Evolutionary conservation across 2,888 invertebrate genomes (phyloP), one percentile per base, ranked within the genome.

Genomic region (Osmoderma eremita): DNA sequence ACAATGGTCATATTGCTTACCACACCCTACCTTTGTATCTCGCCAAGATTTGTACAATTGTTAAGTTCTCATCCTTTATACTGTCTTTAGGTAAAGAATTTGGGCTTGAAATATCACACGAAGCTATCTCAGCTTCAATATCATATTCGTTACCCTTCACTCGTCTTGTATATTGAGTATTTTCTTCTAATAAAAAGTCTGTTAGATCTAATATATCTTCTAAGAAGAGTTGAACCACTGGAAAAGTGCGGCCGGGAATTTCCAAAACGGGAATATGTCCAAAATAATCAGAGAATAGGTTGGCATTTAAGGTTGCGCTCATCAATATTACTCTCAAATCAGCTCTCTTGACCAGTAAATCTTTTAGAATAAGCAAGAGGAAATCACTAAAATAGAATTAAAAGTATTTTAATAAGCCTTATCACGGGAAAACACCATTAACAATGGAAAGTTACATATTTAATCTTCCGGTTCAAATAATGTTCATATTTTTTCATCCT

Each of bases 241-340:
- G 93, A 78, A 90, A 95, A 0, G 94, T 95, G 77, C 92, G 84
- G 12, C 92, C 95, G 56, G 94, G 92, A 75, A 94, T 93, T 77
- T 91, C 88, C 69, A 96, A 82, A 49, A 94, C 85, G 1, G 95
- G 94, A 67, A 91, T 89, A 41, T 87, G 87, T 38, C 86, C 86
- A 80, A 97, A 97, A 81, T 97, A 97, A 50, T 89, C 83, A 1
- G 92, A 90, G 79, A 97, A 97, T 65, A 94, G 82, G 36, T 91
- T 87, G 0, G 93, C 90, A 79, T 97, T 96, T 75, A 97, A 81
- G 0, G 96, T 95, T 1, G 97, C 97, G 78, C 95, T 96, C 97
- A 97, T 97, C 4, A 97, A 84, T 75, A 97, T 88, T 0, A 97
- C 84, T 74, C 91, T 93, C 61, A 97, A 82, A 77, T 95, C 90